Percentiles rank a stretch among this genome's conserved stretches.
phyloP scores from a whole-genome alignment of 1,140 invertebrate genomes.

The Bemisia tabaci region DNA sequence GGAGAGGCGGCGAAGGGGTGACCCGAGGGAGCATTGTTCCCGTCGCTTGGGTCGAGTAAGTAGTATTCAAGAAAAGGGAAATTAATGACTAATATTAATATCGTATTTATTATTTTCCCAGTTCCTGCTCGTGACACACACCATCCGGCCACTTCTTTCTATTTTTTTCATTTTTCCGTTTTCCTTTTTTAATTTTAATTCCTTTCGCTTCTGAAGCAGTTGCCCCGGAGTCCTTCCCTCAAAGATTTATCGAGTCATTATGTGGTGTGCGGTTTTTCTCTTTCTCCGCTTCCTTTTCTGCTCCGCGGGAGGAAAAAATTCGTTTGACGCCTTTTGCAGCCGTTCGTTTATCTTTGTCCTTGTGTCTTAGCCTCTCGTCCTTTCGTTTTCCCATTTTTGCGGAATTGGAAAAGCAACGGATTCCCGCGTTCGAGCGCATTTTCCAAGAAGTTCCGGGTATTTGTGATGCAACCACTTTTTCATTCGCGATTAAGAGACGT shows the following conservation, averaged over 20 bases:
- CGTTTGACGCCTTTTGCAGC: neutral
- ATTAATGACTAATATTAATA: slow-evolving; percentile 1
- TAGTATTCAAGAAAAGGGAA: neutral
- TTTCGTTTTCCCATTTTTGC: too few species aligned
- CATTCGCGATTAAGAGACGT: too few species aligned
- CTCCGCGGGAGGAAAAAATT: too few species aligned
- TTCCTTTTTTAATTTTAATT: too few species aligned
- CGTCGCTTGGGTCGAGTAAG: neutral
- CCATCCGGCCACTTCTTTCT: neutral
- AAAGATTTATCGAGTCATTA: neutral
- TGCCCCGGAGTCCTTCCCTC: neutral
- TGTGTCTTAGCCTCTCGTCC: neutral
- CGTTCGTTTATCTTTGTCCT: neutral
- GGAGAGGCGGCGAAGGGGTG: neutral
- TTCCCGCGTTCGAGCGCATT: too few species aligned
- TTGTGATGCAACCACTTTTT: too few species aligned
- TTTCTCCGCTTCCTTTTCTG: too few species aligned
- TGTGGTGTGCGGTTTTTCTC: neutral
- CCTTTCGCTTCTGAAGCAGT: neutral
- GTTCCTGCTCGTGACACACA: neutral
- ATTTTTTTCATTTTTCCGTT: neutral
- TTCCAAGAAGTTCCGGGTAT: too few species aligned
- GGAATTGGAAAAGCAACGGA: too few species aligned
- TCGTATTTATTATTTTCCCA: neutral
- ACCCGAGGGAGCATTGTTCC: neutral